Percentiles rank a stretch among this genome's conserved stretches.
These are phyloP conservation scores for Dromas ardeola DNA, from an alignment of 2,113 vertebrate species.

Conservation along the genomic window DNA sequence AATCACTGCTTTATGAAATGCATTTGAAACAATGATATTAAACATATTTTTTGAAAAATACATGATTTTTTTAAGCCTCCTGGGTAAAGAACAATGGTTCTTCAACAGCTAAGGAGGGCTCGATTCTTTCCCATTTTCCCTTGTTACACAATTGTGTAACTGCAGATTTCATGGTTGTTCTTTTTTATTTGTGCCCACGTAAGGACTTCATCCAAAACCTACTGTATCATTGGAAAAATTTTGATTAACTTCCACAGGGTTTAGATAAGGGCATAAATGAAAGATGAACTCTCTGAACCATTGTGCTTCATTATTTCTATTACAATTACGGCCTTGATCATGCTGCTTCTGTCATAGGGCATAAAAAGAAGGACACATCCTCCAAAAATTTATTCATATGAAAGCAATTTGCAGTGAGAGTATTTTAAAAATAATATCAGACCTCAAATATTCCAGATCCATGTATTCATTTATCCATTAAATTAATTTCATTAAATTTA, in stretches of 20 bases:
- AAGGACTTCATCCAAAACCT: not conserved
- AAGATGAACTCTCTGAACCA: not conserved
- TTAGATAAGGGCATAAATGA: conserved; percentile 12
- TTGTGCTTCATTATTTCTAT: not conserved
- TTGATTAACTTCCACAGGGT: not conserved
- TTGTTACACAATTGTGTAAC: not conserved
- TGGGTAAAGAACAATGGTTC: not conserved
- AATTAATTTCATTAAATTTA: conserved; percentile 2
- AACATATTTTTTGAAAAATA: not conserved
- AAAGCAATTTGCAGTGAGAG: conserved; percentile 3
- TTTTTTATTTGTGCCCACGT: not conserved
- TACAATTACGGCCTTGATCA: not conserved
- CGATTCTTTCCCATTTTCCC: not conserved
- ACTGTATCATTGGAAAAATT: not conserved
- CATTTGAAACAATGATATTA: not conserved
- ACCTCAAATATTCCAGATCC: not conserved
- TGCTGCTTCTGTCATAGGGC: not conserved
- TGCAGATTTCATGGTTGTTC: not conserved
- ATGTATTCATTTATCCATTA: not conserved
- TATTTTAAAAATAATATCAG: not conserved
- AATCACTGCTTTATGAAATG: not conserved
- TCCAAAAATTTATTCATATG: not conserved
- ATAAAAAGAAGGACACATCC: not conserved
- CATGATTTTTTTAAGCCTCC: not conserved
- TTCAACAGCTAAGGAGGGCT: not conserved